A percentile compares a stretch with the other conserved stretches of the same genome.
phyloP scores from a whole-genome alignment of 2,888 invertebrate species.

The Pyrocoelia pectoralis region DNA sequence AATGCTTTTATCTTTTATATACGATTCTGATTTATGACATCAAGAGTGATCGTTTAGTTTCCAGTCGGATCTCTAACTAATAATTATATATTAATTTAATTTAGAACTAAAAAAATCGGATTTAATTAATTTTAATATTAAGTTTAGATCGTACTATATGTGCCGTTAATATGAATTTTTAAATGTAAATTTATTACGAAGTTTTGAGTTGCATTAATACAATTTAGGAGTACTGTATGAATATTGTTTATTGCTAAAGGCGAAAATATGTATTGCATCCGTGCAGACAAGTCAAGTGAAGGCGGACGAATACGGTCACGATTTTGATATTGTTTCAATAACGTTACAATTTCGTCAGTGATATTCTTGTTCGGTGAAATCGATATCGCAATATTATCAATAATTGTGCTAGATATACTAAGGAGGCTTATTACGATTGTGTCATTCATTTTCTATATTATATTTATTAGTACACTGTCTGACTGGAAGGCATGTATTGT shows the following conservation, averaged over 20 bases:
- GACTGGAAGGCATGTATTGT: background rate
- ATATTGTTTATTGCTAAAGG: constrained; percentile 6
- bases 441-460: constrained; percentile 21
- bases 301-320: constrained; percentile 45
- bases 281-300: constrained; percentile 45
- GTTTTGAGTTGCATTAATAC: background rate
- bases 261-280: constrained; percentile 36
- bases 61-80: constrained; percentile 9
- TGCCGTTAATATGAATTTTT: background rate
- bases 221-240: constrained; percentile 5
- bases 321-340: constrained; percentile 47
- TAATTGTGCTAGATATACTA: constrained; percentile 27
- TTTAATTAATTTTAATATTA: constrained; percentile 14
- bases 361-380: constrained; percentile 39
- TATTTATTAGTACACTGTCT: background rate
- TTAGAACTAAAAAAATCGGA: constrained; percentile 3
- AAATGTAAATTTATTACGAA: background rate
- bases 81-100: constrained; percentile 22
- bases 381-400: constrained; percentile 32
- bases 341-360: constrained; percentile 44
- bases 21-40: constrained; percentile 16
- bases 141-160: background rate
- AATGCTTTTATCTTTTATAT: constrained; percentile 20
- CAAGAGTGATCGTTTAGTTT: constrained; percentile 14
- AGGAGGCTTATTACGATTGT: constrained; percentile 19